Evolutionary conservation across 2,113 vertebrate species (phyloP), one percentile per base, ranked within the genome.

Genomic region (Paradisaea rubra): DNA sequence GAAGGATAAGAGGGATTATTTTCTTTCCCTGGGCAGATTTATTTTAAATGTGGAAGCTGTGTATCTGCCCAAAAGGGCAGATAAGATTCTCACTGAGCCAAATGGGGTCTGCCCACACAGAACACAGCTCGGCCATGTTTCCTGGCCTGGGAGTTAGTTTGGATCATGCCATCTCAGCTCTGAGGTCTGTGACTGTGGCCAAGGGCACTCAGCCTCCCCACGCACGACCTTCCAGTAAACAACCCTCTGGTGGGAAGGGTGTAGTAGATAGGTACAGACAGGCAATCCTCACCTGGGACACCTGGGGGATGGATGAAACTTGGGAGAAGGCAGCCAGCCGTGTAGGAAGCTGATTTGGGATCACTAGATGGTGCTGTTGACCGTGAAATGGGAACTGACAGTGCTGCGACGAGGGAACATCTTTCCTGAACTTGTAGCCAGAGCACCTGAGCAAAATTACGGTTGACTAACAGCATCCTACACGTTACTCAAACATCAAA

Each of bases 321-420:
- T 4, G 25, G 42, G 37, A 6, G 3, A 13, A 72, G 11, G 54
- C 42, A 45, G 56, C 2, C 6, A 69, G 37, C n/a, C 24, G 2
- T 3, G 8, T 2, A 18, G 45, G 66, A 42, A 42, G 45, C 70
- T 30, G 54, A 15, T 56, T 11, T 69, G 54, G 39, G n/a, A 25
- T 88, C 94, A 86, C 93, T 96, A 96, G 95, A 83, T 95, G 95
- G 91, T 88, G 94, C 95, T 96, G 76, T 94, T 72, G 85, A 81
- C 88, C 66, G 23, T 63, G 71, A 73, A 88, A 95, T 28, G 50
- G 28, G 54, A 80, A 54, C 50, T 14, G 65, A 70, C 21, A 22
- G 65, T 4, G 5, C 52, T 33, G 13, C 3, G 23, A 33, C 6
- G 64, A 64, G 21, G 21, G 30, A 41, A 6, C 5, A 1, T 18